Evolutionary conservation across 1,140 invertebrate genomes (phyloP), one percentile per base, ranked within the genome.

Genomic region (Leptinotarsa defecta): DNA sequence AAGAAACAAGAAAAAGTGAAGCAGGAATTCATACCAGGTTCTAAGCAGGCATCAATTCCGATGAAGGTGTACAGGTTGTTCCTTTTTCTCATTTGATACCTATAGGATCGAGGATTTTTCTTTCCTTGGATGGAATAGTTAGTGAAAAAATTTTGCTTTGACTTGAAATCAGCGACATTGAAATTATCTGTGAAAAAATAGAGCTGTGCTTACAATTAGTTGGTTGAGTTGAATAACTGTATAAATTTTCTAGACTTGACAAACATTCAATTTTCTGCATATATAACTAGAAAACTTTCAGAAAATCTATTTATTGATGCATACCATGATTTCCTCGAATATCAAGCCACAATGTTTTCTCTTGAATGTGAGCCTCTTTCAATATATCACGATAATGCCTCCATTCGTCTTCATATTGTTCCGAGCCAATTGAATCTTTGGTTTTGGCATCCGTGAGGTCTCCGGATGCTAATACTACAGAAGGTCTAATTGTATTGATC

Each of bases 251-350:
- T 43, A 43, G 8, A 3, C 34, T 43, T 43, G 8, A 43, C 34
- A 8, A 43, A 11, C 34, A 34, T 3, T 24, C 22, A 24, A 24
- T 24, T 24, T 24, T 24, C 22, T 22, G 20, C 8, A 34, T 34
- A 11, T 11, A 34, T 34, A 34, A 34, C 8, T 8, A 11, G 8
- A 34, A 34, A 8, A 34, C 8, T 8, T 11, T 2, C 8, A 34
- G 2, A 34, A 62, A 43, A 71, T 22, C 19, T 71, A 52, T 76
- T 68, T 68, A 43, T 68, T 24, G 3, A 24, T 52, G 78, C 80
- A 84, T 88, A 96, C 95, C 96, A 91, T 98, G 96, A 89, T 98
- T 98, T 85, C 96, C 96, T 86, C 96, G 89, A 74, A 97, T 93
- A 87, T 98, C 96, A 64, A 98, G 86, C 95, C 96, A 98, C 13